Evolutionary conservation across 2,888 invertebrate species (phyloP).

Genomic region (Fragum sueziense): DNA sequence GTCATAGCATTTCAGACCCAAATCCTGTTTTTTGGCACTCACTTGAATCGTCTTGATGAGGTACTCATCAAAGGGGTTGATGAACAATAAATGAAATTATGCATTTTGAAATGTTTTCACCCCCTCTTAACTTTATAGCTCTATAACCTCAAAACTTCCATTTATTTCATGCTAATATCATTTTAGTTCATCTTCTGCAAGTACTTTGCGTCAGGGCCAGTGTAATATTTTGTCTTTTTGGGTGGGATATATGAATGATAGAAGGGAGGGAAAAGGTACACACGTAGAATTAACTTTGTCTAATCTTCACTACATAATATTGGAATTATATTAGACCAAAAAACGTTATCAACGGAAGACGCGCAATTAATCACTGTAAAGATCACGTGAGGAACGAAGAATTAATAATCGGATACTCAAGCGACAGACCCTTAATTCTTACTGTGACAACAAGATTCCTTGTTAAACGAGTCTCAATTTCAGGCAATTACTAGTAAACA

Average conservation of each 20-base stretch:
- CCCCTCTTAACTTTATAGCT: no score
- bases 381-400: conserved; percentile 9
- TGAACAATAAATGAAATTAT: no score
- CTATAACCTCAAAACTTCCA: no score
- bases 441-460: no score
- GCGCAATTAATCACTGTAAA: conserved; percentile 12
- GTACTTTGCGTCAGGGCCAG: neutral
- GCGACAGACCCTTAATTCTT: neutral
- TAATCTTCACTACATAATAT: conserved; percentile 5
- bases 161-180: no score
- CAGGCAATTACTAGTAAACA: no score
- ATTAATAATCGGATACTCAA: conserved; percentile 9
- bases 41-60: no score
- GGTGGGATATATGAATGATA: neutral
- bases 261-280: neutral
- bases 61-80: no score
- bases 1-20: no score
- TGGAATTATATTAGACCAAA: conserved; percentile 15
- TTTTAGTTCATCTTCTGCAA: neutral
- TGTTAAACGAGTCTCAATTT: no score
- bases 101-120: no score
- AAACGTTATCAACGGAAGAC: conserved; percentile 14
- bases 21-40: no score
- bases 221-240: neutral
- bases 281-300: neutral